Percentiles rank a stretch among this genome's conserved stretches.
Evolutionary conservation across 1,140 invertebrate species (phyloP).

Genomic region (Coboldia fuscipes): DNA sequence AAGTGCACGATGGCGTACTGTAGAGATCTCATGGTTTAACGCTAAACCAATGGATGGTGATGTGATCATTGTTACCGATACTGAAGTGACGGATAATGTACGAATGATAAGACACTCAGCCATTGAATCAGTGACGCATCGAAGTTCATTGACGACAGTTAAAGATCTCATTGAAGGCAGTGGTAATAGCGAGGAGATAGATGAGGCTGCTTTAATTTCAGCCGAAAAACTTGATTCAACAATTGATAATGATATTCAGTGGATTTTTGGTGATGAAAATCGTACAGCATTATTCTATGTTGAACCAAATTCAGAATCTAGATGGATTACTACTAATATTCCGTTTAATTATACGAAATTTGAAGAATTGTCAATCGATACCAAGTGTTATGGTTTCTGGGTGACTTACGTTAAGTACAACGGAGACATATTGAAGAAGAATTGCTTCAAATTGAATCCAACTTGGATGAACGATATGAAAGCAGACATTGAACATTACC

Average conservation of each 20-base stretch:
- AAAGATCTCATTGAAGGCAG: background rate
- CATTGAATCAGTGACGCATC: no score
- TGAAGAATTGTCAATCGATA: slow-evolving; percentile 9
- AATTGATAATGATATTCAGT: background rate
- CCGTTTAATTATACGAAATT: slow-evolving; percentile 14
- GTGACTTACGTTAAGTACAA: slow-evolving; percentile 13
- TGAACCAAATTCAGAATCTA: background rate
- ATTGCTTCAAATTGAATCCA: slow-evolving; percentile 28
- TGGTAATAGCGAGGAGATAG: background rate
- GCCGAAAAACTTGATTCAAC: background rate
- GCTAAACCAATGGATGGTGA: slow-evolving; percentile 1
- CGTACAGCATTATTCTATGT: background rate
- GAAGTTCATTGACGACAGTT: background rate
- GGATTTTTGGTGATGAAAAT: background rate
- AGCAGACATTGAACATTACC: slow-evolving; percentile 16
- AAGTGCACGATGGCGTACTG: slow-evolving; percentile 13
- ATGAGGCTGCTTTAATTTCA: background rate
- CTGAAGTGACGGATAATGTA: background rate
- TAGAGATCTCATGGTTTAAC: slow-evolving; percentile 18
- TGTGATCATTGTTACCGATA: background rate
- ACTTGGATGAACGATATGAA: slow-evolving; percentile 33
- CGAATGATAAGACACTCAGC: background rate
- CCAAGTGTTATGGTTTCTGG: slow-evolving; percentile 17
- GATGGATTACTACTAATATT: slow-evolving; percentile 18
- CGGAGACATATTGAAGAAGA: slow-evolving; percentile 12